These are phyloP conservation scores for Pseudomugil gertrudae DNA, from an alignment of 2,797 vertebrate species.

Conservation along the genomic window DNA sequence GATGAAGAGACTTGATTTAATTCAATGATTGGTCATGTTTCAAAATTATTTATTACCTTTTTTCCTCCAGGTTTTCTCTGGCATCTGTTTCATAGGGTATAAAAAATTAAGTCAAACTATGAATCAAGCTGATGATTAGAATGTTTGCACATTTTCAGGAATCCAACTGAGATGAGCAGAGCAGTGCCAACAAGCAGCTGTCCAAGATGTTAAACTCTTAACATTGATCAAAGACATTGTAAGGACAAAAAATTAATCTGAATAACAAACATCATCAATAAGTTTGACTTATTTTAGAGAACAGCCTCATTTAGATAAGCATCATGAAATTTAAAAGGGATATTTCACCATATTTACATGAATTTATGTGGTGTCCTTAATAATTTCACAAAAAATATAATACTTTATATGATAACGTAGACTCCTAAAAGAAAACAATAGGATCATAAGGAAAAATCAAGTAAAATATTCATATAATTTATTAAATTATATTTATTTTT, in stretches of 20 bases:
- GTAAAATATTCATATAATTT: too few species aligned
- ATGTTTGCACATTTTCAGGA: constrained; percentile 31
- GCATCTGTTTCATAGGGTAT: constrained; percentile 9
- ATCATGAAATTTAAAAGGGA: constrained; percentile 9
- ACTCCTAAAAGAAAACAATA: too few species aligned
- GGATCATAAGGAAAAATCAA: too few species aligned
- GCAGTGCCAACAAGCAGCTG: constrained; percentile 40
- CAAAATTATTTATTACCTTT: constrained; percentile 27
- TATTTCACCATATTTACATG: constrained; percentile 1
- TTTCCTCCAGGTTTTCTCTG: constrained; percentile 7
- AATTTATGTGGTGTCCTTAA: not conserved
- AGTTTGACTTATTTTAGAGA: not conserved
- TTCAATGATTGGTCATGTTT: constrained; percentile 40
- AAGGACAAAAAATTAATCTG: constrained; percentile 55
- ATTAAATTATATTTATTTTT: too few species aligned
- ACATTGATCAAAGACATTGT: constrained; percentile 60
- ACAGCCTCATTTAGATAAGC: not conserved
- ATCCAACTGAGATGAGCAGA: constrained; percentile 33
- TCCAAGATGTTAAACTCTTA: constrained; percentile 53
- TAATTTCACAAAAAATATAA: too few species aligned
- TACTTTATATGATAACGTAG: too few species aligned
- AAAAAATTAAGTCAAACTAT: constrained; percentile 17
- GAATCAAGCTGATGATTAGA: constrained; percentile 31
- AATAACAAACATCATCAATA: constrained; percentile 25
- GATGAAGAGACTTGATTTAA: constrained; percentile 38